Evolutionary conservation across 2,888 invertebrate genomes (phyloP), one percentile per base, ranked within the genome.

Genomic region (Brachylomia viminalis): DNA sequence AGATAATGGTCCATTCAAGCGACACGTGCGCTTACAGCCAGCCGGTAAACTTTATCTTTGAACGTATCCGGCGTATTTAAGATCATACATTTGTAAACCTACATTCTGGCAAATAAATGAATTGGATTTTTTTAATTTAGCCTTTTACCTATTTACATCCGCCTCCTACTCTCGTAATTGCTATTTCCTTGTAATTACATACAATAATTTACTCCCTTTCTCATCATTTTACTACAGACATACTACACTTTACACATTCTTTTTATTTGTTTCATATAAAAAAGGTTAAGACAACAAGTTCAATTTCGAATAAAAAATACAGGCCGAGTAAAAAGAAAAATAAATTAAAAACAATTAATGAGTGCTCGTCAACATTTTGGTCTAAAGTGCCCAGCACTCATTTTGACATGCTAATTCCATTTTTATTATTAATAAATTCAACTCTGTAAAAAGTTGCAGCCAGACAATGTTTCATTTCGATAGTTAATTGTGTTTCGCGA

Each of bases 1-100:
- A 42, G 47, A 30, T n/a, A 33, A 66, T 49, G 5, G 52, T 45
- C 6, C 52, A 65, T 52, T 45, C 17, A 45, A 52, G n/a, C 45
- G 56, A 64, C 38, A 65, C n/a, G 42, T 65, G 56, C 49, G 7
- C 23, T 52, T 58, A n/a, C 56, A n/a, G 15, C 42, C n/a, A 58
- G 42, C 45, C 30, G 30, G 15, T 42, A 42, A 38, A 76, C 56
- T 58, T 77, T 42, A 77, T 30, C n/a, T 75, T 30, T n/a, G n/a
- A 30, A 59, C 56, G 27, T 38, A 64, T 64, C 56, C 20, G 0
- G 20, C 30, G n/a, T n/a, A n/a, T n/a, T n/a, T n/a, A n/a, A n/a
- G n/a, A n/a, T n/a, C n/a, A n/a, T n/a, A n/a, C n/a, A n/a, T n/a
- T n/a, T n/a, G n/a, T n/a, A n/a, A n/a, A n/a, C n/a, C n/a, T n/a